phyloP scores from a whole-genome alignment of 2,888 invertebrate species.

The Ichneumoninae sp. region DNA sequence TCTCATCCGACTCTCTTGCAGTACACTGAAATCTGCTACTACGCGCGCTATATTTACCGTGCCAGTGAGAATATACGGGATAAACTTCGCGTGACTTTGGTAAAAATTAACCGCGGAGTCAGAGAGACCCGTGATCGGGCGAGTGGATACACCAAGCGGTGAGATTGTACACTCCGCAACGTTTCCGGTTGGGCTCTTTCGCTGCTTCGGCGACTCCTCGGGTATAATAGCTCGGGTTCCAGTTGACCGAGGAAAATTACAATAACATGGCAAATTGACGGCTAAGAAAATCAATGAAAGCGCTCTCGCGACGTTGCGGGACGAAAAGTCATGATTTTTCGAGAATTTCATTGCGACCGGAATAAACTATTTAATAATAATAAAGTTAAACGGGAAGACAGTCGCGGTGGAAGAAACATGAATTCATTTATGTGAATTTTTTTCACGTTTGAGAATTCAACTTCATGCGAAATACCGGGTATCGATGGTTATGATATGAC shows the following conservation, averaged over 20 bases:
- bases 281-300: neutral
- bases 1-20: constrained; percentile 27
- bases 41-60: constrained; percentile 37
- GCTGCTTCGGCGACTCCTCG: neutral
- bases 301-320: neutral
- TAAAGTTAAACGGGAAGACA: no score
- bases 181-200: constrained; percentile 43
- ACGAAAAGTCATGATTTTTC: neutral
- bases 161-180: constrained; percentile 13
- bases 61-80: constrained; percentile 16
- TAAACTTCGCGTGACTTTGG: constrained; percentile 53
- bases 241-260: neutral
- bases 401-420: no score
- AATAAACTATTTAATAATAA: neutral
- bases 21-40: constrained; percentile 33
- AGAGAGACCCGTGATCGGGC: constrained; percentile 11
- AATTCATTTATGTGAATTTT: no score
- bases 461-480: no score
- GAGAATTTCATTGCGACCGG: neutral
- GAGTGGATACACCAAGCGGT: constrained; percentile 12
- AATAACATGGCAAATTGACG: neutral
- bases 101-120: constrained; percentile 40
- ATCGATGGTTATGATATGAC: no score
- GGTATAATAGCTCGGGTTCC: neutral
- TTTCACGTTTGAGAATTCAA: no score